A percentile compares a stretch with the other conserved stretches of the same genome.
Evolutionary conservation across 2,113 vertebrate genomes (phyloP).

Genomic region (Plecturocebus donacophilus): DNA sequence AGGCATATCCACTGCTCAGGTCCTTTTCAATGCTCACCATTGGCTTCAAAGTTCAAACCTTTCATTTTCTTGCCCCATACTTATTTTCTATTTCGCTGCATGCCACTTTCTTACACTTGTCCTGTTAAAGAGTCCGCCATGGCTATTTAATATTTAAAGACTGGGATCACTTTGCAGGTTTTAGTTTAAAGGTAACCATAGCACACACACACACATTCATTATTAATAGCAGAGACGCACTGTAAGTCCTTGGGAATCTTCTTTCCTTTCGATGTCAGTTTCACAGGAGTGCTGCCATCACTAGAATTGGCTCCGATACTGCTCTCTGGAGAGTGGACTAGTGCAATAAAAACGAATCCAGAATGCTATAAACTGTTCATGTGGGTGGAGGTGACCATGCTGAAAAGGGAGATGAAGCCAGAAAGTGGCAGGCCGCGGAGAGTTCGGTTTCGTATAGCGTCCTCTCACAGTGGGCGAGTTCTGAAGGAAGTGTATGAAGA

Average conservation of each 20-base stretch:
- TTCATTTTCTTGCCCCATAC: background rate
- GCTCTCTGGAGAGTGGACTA: slow-evolving; percentile 78
- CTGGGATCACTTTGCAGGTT: slow-evolving; percentile 90
- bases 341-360: slow-evolving; percentile 49
- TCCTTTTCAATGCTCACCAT: background rate
- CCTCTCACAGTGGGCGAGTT: slow-evolving; percentile 94
- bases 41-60: background rate
- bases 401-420: slow-evolving; percentile 79
- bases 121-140: slow-evolving; percentile 79
- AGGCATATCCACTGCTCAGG: background rate
- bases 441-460: slow-evolving; percentile 96
- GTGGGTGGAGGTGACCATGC: slow-evolving; percentile 84
- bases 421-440: slow-evolving; percentile 88
- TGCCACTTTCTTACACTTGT: slow-evolving; percentile 61
- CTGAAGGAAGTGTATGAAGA: slow-evolving; percentile 96
- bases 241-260: slow-evolving; percentile 84
- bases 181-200: slow-evolving; percentile 97
- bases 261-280: slow-evolving; percentile 82
- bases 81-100: slow-evolving; percentile 7
- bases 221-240: slow-evolving; percentile 89
- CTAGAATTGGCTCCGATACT: slow-evolving; percentile 74
- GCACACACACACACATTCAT: slow-evolving; percentile 89
- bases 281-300: slow-evolving; percentile 80
- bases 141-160: slow-evolving; percentile 90
- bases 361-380: slow-evolving; percentile 87